These are phyloP conservation scores for Erythrolamprus reginae DNA, from an alignment of 2,113 vertebrate genomes.

Conservation along the genomic window DNA sequence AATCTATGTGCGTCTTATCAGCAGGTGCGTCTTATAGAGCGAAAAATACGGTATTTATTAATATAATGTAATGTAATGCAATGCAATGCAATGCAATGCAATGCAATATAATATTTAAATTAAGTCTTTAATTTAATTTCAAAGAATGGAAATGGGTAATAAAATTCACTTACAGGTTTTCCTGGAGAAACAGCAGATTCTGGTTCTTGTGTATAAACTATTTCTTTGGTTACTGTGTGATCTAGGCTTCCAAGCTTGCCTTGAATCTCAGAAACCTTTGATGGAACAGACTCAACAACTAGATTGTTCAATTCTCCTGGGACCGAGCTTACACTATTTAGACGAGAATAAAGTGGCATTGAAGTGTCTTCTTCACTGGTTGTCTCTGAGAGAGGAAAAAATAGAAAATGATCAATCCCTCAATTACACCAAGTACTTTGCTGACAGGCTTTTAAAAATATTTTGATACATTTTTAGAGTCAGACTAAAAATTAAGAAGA, in stretches of 20 bases:
- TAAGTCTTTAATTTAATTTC: background rate
- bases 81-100: too few species aligned
- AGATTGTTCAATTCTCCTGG: constrained; percentile 70
- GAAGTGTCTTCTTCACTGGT: constrained; percentile 74
- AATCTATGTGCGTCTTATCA: too few species aligned
- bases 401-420: background rate
- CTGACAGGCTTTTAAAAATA: background rate
- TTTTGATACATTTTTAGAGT: background rate
- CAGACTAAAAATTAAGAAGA: background rate
- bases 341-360: constrained; percentile 68
- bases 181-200: constrained; percentile 64
- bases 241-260: constrained; percentile 58
- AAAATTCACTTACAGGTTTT: constrained; percentile 71
- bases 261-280: constrained; percentile 52
- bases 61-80: background rate
- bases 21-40: too few species aligned
- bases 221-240: constrained; percentile 61
- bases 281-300: constrained; percentile 53
- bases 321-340: constrained; percentile 71
- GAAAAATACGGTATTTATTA: too few species aligned
- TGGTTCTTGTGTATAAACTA: constrained; percentile 75
- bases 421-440: background rate
- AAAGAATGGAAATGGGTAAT: background rate
- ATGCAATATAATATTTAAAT: background rate
- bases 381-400: constrained; percentile 59